Evolutionary conservation across 2,113 vertebrate species (phyloP).

Genomic region (Todiramphus chloris): DNA sequence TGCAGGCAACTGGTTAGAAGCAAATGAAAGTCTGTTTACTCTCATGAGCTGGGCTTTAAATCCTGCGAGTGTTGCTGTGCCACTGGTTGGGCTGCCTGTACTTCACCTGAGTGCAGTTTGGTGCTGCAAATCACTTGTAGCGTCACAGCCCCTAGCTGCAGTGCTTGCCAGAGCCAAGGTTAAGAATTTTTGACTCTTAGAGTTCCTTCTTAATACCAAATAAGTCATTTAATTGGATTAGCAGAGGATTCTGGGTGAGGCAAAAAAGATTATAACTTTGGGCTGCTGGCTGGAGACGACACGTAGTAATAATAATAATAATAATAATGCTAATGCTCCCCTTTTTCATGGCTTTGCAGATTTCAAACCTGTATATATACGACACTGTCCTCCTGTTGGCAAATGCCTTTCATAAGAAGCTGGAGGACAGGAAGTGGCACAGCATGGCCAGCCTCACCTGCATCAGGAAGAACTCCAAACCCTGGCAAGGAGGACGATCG

Average conservation of each 20-base stretch:
- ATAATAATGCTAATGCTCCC: background rate
- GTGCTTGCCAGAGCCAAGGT: background rate
- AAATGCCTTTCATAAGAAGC: constrained; percentile 96
- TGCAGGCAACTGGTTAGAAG: background rate
- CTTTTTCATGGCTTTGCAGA: constrained; percentile 77
- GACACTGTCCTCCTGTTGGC: constrained; percentile 93
- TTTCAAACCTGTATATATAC: constrained; percentile 96
- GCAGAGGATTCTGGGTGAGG: background rate
- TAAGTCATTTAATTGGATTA: background rate
- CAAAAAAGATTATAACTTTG: background rate
- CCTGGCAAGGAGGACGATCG: constrained; percentile 96
- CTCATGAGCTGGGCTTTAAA: background rate
- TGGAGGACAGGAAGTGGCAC: constrained; percentile 99
- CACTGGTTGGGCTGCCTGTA: background rate
- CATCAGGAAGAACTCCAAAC: constrained; percentile 96
- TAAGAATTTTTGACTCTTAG: background rate
- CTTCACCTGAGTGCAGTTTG: background rate
- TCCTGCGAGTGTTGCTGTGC: background rate
- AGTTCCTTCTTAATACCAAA: background rate
- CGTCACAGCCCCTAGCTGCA: fast-evolving
- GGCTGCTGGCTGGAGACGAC: background rate
- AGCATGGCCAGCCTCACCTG: constrained; percentile 99
- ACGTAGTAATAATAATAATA: background rate
- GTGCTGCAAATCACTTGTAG: background rate
- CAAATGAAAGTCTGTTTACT: background rate